Conservation (phyloP, 2,888 invertebrate genomes). For the Ormyrus thymus region DNA sequence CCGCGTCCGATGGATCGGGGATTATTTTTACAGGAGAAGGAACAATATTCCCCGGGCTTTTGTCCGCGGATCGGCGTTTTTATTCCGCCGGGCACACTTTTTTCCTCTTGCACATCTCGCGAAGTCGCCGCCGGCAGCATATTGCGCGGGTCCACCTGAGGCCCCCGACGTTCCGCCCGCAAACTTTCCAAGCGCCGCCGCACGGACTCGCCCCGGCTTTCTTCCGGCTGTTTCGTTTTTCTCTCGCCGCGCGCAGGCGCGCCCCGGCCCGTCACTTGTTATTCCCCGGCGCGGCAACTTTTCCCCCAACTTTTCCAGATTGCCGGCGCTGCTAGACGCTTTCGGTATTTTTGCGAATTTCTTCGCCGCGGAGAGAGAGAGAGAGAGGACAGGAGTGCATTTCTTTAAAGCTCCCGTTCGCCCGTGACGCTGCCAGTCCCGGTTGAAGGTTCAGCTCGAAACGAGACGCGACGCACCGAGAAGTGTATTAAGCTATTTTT, state of each 20-base stretch:
- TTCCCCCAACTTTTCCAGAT: conserved; percentile 35
- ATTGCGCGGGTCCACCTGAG: conserved; percentile 29
- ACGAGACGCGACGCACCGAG: conserved; percentile 27
- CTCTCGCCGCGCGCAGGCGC: neutral
- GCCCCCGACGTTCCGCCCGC: neutral
- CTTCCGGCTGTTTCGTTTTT: conserved; percentile 2
- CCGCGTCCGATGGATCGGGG: too few relatives aligned
- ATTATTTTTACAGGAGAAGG: too few relatives aligned
- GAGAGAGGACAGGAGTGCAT: neutral
- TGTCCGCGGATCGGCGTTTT: neutral
- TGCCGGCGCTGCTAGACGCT: conserved; percentile 18
- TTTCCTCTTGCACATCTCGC: conserved; percentile 4
- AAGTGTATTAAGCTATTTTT: conserved; percentile 32
- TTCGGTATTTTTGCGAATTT: conserved; percentile 36
- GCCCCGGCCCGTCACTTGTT: conserved; percentile 34
- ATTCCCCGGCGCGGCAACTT: conserved; percentile 42
- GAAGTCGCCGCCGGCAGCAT: conserved; percentile 19
- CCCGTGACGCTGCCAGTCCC: neutral
- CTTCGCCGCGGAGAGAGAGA: neutral
- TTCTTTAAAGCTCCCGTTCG: conserved; percentile 4
- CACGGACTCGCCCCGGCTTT: neutral
- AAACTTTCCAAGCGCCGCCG: conserved; percentile 24
- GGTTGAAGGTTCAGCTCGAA: conserved; percentile 1
- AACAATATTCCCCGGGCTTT: conserved; percentile 16
- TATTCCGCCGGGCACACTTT: neutral